phyloP scores from a whole-genome alignment of 92 coral and sea anemone species.

The Hydrozoanthus gracilis region DNA sequence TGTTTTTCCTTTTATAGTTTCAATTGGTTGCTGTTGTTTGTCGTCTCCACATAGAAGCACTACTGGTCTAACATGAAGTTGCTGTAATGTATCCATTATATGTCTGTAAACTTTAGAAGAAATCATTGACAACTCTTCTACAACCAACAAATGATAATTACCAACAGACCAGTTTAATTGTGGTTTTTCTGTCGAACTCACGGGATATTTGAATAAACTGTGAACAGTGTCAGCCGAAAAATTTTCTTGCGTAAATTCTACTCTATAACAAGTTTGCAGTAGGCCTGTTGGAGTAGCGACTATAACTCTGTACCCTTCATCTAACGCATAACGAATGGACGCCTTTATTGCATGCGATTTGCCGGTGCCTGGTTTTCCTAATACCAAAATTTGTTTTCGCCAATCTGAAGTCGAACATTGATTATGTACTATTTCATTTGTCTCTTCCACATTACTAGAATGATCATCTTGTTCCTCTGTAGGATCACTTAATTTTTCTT shows the following conservation, averaged over 20 bases:
- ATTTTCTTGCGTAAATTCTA: background rate
- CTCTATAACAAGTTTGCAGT: background rate
- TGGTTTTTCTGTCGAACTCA: background rate
- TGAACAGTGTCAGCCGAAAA: conserved; percentile 36
- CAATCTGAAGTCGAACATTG: conserved; percentile 8
- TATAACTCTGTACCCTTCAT: background rate
- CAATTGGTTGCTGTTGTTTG: conserved; percentile 54
- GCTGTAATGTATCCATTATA: conserved; percentile 19
- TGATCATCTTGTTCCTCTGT: background rate
- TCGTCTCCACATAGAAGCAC: conserved; percentile 41
- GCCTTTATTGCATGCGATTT: conserved; percentile 19
- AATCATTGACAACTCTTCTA: conserved; percentile 58
- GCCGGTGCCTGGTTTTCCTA: conserved; percentile 59
- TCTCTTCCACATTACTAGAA: background rate
- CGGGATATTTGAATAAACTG: conserved; percentile 40
- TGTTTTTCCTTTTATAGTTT: background rate
- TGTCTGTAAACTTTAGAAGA: conserved; percentile 14
- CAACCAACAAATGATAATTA: conserved; percentile 18
- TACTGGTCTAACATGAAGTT: conserved; percentile 41
- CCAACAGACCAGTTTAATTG: conserved; percentile 24
- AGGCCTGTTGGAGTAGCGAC: conserved; percentile 52
- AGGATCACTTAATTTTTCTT: background rate
- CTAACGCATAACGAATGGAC: background rate
- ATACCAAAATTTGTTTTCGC: conserved; percentile 21
- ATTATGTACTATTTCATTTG: background rate